Conservation (phyloP, 2,113 vertebrate genomes). For the Morone saxatilis region DNA sequence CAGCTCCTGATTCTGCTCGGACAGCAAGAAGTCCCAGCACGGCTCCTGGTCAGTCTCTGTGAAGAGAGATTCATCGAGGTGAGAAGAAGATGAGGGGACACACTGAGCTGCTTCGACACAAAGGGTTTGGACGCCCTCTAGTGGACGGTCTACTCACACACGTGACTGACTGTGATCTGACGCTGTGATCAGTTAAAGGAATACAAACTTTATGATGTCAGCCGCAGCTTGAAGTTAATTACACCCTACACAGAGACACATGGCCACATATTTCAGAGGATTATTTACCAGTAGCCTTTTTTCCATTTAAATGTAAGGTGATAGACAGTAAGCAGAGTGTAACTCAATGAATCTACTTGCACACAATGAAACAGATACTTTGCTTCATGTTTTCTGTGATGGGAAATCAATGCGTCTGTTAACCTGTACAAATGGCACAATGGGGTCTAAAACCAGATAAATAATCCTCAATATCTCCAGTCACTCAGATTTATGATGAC, state of each 20-base stretch:
- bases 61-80: slow-evolving; percentile 35
- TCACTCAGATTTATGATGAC: not conserved
- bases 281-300: not conserved
- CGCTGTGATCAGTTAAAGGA: not conserved
- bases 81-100: slow-evolving; percentile 1
- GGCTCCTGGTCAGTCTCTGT: slow-evolving; percentile 92
- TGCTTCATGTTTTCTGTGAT: not conserved
- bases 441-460: not conserved
- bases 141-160: slow-evolving; percentile 48
- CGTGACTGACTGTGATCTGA: not conserved
- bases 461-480: not conserved
- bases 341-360: not conserved
- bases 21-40: slow-evolving; percentile 92
- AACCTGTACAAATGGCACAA: not conserved
- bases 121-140: slow-evolving; percentile 66
- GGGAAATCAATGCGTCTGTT: not conserved
- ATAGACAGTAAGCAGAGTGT: not conserved
- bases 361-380: not conserved
- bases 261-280: not conserved
- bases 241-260: not conserved
- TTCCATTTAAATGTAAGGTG: not conserved
- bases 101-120: not conserved
- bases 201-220: not conserved
- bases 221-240: not conserved
- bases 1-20: slow-evolving; percentile 87